Base-by-base conservation (phyloP, 2,113 vertebrate genomes). In the Ictidomys tridecemlineatus region DNA sequence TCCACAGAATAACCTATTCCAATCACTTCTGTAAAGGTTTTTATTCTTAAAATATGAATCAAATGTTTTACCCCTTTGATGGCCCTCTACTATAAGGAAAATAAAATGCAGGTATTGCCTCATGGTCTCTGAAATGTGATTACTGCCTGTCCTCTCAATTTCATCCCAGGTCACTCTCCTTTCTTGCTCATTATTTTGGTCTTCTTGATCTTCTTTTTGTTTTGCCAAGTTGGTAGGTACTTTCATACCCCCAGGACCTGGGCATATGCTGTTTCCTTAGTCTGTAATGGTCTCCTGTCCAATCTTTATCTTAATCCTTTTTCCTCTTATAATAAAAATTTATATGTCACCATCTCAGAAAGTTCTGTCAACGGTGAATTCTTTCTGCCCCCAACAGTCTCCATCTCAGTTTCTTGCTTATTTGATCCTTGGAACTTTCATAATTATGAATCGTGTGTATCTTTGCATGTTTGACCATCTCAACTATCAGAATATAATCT, bases 281-380 rank as follows among this genome's bases (percentile, higher is more conserved):
- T 92, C 24, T 32, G 3, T 7, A 73, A 56, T 16, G 20, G 18
- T 77, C 8, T 56, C 45, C 48, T 94, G n/a, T 94, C 28, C 63
- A 76, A 8, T 74, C 37, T 89, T 92, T 30, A 65, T 32, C 45
- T 82, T 93, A n/a, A 56, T 82, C 56, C 30, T 76, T 90, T 51
- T 34, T 88, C 24, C 14, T 77, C 39, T 78, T 67, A 26, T 94
- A 51, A 67, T 95, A 30, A 87, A 13, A 90, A 63, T 93, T 80
- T 85, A 80, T 91, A 93, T 61, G 45, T 11, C 34, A 42, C 18
- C 51, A 70, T 63, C 67, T 80, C 72, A 70, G 39, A 86, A 76
- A 92, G 34, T 24, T 72, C 20, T 28, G 8, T 61, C 61, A 86
- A 3, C 26, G 45, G 51, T 89, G 72, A 7, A 30, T 87, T 69